A percentile compares a stretch with the other conserved stretches of the same genome.
Conservation (phyloP, 2,888 invertebrate species). For the Clistopyga incitator region DNA sequence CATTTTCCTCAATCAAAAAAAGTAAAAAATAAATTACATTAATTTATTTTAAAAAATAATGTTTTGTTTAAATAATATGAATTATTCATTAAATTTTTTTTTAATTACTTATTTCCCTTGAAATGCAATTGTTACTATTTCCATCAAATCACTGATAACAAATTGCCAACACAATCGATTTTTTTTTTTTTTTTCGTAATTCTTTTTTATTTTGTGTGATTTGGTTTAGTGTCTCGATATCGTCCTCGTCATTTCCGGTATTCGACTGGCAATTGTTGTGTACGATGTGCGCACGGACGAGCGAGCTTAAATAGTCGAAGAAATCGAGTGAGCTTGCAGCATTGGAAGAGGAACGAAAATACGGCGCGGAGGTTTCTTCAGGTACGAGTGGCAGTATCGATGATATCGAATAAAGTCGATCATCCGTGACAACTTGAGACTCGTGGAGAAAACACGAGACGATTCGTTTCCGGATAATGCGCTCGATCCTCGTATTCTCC, state of each 20-base stretch:
- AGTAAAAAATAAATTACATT: too few species aligned
- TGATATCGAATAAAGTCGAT: conserved; percentile 48
- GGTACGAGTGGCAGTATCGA: conserved; percentile 10
- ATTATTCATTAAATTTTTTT: too few species aligned
- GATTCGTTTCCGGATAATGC: conserved; percentile 46
- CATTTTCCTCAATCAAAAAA: too few species aligned
- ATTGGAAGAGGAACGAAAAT: conserved; percentile 1
- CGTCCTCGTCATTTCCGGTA: conserved; percentile 25
- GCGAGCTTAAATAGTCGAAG: conserved; percentile 27
- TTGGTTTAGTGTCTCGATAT: conserved; percentile 1
- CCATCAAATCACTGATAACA: not conserved
- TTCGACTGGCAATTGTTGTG: conserved; percentile 5
- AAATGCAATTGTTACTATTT: not conserved
- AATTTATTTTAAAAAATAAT: too few species aligned
- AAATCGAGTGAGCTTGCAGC: conserved; percentile 34
- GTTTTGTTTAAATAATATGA: too few species aligned
- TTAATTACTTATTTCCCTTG: not conserved
- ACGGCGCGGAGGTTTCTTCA: not conserved
- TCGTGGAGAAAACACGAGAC: conserved; percentile 33
- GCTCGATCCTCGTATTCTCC: conserved; percentile 16
- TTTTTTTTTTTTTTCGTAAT: not conserved
- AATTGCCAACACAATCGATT: not conserved
- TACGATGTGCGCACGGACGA: conserved; percentile 40
- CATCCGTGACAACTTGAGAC: conserved; percentile 52
- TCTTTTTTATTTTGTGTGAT: conserved; percentile 9